Evolutionary conservation across 92 coral and sea anemone species (phyloP).

Genomic region (Zoanthus sociatus): DNA sequence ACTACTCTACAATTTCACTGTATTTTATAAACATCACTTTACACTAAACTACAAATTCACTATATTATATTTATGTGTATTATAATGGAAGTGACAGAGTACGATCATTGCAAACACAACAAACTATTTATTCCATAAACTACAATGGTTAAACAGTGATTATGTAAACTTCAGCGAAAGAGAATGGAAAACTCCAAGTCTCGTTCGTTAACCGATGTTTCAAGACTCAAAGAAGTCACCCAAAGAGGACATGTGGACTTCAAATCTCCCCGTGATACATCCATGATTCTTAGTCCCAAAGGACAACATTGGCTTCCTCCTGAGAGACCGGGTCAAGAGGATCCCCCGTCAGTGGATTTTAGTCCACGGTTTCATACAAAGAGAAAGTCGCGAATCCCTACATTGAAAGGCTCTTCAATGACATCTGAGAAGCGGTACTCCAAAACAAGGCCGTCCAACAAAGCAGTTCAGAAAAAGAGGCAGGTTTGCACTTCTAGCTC

Average conservation of each 20-base stretch:
- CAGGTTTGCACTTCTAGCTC: neutral
- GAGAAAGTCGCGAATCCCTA: conserved; percentile 10
- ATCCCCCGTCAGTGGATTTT: conserved; percentile 14
- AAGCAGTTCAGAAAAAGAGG: neutral
- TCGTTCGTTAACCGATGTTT: conserved; percentile 26
- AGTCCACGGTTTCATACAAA: conserved; percentile 9
- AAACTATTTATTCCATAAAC: neutral
- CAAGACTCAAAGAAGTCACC: conserved; percentile 5
- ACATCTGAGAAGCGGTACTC: neutral
- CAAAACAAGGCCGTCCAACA: conserved; percentile 2
- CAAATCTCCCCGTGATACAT: neutral
- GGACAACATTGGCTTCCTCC: conserved; percentile 39
- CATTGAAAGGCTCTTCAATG: neutral
- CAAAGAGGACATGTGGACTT: neutral
- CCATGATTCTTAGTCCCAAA: conserved; percentile 23
- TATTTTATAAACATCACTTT: neutral
- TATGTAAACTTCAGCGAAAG: neutral
- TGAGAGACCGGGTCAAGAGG: conserved; percentile 21
- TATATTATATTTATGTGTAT: too few relatives aligned
- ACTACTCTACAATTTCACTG: neutral
- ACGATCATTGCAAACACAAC: too few relatives aligned
- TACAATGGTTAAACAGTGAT: neutral
- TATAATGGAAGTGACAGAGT: too few relatives aligned
- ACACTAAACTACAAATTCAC: neutral
- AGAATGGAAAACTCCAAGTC: conserved; percentile 29